A percentile compares a stretch with the other conserved stretches of the same genome.
Conservation (phyloP, 1,140 invertebrate genomes). For the Plutomurus gul region DNA sequence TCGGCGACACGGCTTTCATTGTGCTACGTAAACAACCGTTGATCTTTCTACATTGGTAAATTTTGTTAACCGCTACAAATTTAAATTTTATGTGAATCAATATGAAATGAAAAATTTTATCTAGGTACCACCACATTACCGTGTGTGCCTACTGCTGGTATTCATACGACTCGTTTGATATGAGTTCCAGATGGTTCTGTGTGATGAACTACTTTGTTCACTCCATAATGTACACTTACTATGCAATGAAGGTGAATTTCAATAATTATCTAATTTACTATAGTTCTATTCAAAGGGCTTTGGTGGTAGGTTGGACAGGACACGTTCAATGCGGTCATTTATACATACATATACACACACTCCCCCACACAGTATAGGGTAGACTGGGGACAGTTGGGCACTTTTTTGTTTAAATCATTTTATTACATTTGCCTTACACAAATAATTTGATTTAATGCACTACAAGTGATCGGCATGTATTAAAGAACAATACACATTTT, state of each 20-base stretch:
- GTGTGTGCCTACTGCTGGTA: constrained; percentile 3
- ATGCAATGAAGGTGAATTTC: neutral
- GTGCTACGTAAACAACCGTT: neutral
- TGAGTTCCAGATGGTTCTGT: neutral
- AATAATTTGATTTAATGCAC: too few relatives aligned
- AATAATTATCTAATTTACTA: neutral
- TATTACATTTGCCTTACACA: too few relatives aligned
- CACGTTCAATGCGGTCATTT: too few relatives aligned
- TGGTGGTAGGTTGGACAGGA: too few relatives aligned
- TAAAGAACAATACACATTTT: too few relatives aligned
- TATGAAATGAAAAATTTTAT: neutral
- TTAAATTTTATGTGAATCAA: neutral
- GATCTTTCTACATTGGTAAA: constrained; percentile 9
- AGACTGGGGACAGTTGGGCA: too few relatives aligned
- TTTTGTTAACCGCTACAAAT: neutral
- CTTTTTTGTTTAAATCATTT: too few relatives aligned
- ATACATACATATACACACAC: too few relatives aligned
- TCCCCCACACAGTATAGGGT: too few relatives aligned
- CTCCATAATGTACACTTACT: constrained; percentile 31
- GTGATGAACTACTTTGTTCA: constrained; percentile 33
- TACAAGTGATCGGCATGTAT: too few relatives aligned
- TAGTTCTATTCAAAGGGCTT: neutral
- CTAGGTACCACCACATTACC: constrained; percentile 37
- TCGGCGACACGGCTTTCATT: neutral
- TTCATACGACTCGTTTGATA: neutral